phyloP scores from a whole-genome alignment of 2,888 invertebrate genomes.

The Drosophila helvetica region DNA sequence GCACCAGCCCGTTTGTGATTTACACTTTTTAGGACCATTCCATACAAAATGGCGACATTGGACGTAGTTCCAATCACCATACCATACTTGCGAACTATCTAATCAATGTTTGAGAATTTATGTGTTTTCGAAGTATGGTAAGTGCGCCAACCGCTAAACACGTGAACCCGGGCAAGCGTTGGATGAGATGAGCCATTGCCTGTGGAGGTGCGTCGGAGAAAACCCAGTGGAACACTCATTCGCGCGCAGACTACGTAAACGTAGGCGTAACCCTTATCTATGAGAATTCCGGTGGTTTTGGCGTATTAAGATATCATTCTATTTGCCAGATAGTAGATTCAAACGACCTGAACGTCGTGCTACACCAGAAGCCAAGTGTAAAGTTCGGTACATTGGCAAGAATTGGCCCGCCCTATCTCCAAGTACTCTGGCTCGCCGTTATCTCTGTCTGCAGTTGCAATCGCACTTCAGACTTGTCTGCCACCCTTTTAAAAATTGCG shows the following conservation, averaged over 20 bases:
- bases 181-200: neutral
- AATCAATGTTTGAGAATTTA: conserved; percentile 10
- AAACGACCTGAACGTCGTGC: neutral
- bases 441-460: conserved; percentile 6
- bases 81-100: conserved; percentile 11
- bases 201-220: conserved; percentile 1
- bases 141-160: neutral
- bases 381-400: no score
- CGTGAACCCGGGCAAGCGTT: conserved; percentile 6
- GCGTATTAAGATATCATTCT: conserved; percentile 10
- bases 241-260: neutral
- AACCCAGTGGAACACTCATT: neutral
- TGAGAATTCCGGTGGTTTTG: conserved; percentile 9
- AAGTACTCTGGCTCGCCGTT: conserved; percentile 2
- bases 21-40: conserved; percentile 2
- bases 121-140: neutral
- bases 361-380: neutral
- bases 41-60: conserved; percentile 1
- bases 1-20: conserved; percentile 16
- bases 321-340: neutral
- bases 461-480: conserved; percentile 7
- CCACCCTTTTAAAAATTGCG: neutral
- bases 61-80: conserved; percentile 2
- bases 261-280: conserved; percentile 9
- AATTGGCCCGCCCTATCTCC: neutral